Evolutionary conservation across 1,140 invertebrate species (phyloP).

Genomic region (Neodiprion fabricii): DNA sequence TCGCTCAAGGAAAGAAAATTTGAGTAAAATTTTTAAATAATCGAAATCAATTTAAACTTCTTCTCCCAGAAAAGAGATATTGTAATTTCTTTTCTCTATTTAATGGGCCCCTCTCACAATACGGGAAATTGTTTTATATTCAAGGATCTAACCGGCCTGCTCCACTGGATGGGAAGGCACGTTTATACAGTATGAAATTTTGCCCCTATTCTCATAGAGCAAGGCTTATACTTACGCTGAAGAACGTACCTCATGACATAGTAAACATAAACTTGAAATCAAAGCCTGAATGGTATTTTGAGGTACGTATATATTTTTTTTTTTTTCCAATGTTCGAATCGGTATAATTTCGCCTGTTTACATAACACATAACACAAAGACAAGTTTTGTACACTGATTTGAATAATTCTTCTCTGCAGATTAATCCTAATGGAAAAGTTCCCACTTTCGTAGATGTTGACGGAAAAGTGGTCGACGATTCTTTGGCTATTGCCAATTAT

Average conservation of each 20-base stretch:
- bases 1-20: too few species aligned
- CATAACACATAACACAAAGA: background rate
- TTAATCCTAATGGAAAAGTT: conserved; percentile 67
- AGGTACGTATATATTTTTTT: conserved; percentile 34
- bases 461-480: conserved; percentile 60
- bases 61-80: too few species aligned
- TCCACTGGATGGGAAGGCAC: conserved; percentile 52
- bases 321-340: conserved; percentile 17
- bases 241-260: conserved; percentile 62
- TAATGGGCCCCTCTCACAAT: too few species aligned
- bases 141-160: conserved; percentile 58
- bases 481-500: conserved; percentile 62
- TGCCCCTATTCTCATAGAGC: conserved; percentile 68
- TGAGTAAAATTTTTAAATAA: too few species aligned
- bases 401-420: conserved; percentile 33
- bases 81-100: too few species aligned
- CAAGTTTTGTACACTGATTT: background rate
- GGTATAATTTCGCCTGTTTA: conserved; percentile 8
- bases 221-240: conserved; percentile 63
- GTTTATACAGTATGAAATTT: conserved; percentile 69
- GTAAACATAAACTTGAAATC: conserved; percentile 67
- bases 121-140: conserved; percentile 13
- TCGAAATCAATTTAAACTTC: too few species aligned
- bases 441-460: conserved; percentile 62
- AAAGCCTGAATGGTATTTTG: conserved; percentile 69